Percentiles rank a stretch among this genome's conserved stretches.
Conservation (phyloP, 2,113 vertebrate genomes). For the Henicopernis longicauda region DNA sequence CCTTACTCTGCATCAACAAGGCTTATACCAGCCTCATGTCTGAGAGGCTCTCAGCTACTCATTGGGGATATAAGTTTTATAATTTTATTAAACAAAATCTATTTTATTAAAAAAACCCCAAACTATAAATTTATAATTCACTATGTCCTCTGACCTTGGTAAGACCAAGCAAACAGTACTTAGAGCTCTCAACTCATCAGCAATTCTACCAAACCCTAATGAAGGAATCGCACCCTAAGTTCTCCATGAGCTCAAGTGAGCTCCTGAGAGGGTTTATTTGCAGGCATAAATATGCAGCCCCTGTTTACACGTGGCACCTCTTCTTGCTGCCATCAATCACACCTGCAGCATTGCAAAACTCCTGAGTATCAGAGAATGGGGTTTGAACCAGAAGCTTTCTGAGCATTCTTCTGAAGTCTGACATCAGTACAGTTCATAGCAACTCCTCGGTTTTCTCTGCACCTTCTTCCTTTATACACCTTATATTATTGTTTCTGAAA, state of each 20-base stretch:
- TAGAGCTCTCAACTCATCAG: background rate
- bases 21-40: background rate
- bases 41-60: background rate
- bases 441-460: background rate
- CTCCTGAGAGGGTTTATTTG: background rate
- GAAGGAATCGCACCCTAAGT: background rate
- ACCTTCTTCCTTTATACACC: background rate
- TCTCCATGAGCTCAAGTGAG: background rate
- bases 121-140: background rate
- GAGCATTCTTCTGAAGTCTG: background rate
- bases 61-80: background rate
- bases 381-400: background rate
- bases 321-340: background rate
- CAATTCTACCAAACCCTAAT: background rate
- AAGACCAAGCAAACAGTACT: background rate
- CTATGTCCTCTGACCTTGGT: background rate
- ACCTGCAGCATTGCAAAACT: background rate
- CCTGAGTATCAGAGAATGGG: background rate
- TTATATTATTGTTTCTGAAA: background rate
- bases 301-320: background rate
- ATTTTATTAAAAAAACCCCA: background rate
- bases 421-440: background rate
- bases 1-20: background rate
- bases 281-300: background rate
- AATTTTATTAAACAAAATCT: background rate